Evolutionary conservation across 2,888 invertebrate genomes (phyloP), one percentile per base, ranked within the genome.

Genomic region (Andrena fulva): DNA sequence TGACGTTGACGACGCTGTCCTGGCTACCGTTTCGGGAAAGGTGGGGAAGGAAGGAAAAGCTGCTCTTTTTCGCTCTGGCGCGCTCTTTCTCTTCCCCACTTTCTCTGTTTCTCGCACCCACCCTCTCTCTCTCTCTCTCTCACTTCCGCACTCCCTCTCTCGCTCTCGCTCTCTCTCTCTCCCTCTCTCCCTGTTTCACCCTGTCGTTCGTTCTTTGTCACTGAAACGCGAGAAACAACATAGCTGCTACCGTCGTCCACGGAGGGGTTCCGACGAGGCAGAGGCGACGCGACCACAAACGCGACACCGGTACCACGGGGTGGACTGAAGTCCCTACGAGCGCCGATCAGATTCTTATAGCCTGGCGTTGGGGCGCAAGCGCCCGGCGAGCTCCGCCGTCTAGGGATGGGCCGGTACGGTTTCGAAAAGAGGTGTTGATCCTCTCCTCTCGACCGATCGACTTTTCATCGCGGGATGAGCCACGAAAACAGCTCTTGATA

Each of bases 231-330:
- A 79, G 77, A 54, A 82, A 79, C 82, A 88, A 81, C 81, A 82
- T 89, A 80, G 79, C 75, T 77, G 80, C 56, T 33, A 62, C 20
- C 42, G 69, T 52, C 62, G 73, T 81, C 67, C 54, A 52, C 78
- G 76, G 63, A 76, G 48, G 20, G 27, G 64, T 29, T 50, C 42
- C 27, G 76, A 66, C 56, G 10, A 50, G 42, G 33, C 12, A 48
- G 42, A 42, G 29, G 20, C 35, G 27, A 48, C 59, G 56, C 42
- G 42, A 70, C 68, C 59, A 73, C 54, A 64, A 64, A 80, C 84
- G 80, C 87, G 81, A 78, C 87, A 81, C 87, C 89, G 87, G 80
- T 79, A 90, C 87, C 86, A 89, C 91, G 91, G 90, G 91, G 89
- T 89, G 84, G 89, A 92, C 92, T 92, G 89, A 86, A 91, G 84